Conservation (phyloP, 1,140 invertebrate genomes). For the Babylonia areolata region DNA sequence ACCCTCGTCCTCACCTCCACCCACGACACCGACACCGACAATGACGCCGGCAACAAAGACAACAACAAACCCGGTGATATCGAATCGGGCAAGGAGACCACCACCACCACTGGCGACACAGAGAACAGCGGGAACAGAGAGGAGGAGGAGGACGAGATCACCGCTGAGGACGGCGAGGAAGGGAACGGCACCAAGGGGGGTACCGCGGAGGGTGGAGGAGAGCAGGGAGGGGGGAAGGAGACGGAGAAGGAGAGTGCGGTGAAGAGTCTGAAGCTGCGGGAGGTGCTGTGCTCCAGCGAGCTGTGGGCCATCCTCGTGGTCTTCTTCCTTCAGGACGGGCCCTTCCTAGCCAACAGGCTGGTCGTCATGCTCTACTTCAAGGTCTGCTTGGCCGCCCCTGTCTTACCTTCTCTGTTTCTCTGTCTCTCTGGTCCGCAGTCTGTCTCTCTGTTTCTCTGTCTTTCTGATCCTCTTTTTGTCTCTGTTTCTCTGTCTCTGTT, state of each 20-base stretch:
- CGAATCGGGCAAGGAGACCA: neutral
- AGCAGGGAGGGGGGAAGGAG: too few relatives aligned
- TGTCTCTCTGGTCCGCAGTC: neutral
- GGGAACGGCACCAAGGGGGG: too few relatives aligned
- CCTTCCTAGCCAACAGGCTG: conserved; percentile 17
- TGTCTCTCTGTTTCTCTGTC: neutral
- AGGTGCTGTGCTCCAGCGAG: conserved; percentile 33
- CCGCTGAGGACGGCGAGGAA: neutral
- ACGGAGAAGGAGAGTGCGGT: neutral
- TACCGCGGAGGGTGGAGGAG: too few relatives aligned
- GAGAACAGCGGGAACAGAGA: neutral
- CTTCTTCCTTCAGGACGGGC: conserved; percentile 30
- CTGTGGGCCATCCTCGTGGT: conserved; percentile 28
- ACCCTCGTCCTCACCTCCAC: conserved; percentile 30
- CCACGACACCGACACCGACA: neutral
- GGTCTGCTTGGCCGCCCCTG: neutral
- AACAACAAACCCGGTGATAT: neutral
- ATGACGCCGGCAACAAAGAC: neutral
- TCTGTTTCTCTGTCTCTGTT: neutral
- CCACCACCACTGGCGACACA: neutral
- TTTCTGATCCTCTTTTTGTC: neutral
- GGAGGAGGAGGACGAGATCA: neutral
- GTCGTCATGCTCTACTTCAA: conserved; percentile 5
- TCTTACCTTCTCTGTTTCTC: neutral
- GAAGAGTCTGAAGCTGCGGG: neutral